Base-by-base conservation (phyloP, 2,113 vertebrate genomes). In the Strix uralensis region DNA sequence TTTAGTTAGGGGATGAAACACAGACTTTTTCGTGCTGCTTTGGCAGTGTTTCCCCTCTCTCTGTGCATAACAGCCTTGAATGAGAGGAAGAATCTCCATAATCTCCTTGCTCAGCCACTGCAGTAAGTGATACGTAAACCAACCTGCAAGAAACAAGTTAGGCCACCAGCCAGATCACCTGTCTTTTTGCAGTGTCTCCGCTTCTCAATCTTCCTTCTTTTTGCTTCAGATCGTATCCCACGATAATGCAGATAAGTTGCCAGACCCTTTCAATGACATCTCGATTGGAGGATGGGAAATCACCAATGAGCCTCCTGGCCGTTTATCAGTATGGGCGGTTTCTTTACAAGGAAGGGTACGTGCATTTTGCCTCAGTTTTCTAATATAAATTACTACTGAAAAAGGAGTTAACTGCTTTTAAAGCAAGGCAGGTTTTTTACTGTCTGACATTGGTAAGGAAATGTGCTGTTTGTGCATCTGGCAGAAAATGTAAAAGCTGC, bases 221-320 rank as follows among this genome's bases (percentile, higher is more conserved):
- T 63, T 49, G 21, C 92, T 96, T 62, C 98, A 99, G 99, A 99
- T 99, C 40, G 97, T 98, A 13, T 98, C 98, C 0, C 98, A 97
- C 21, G 98, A 99, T 72, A 97, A 98, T 17, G 97, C 97, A 7
- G 96, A 92, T 77, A 95, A 98, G 36, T 94, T 99, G 46, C 99
- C 99, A 14, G 99, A 99, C 95, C 99, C 99, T 12, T 99, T 99
- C 97, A 99, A 97, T 71, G 99, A 99, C 97, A 98, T 99, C 96
- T 99, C 99, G 15, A 95, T 99, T 12, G 99, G 99, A 30, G 99
- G 99, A 1, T 99, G 99, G 99, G 99, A 99, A 63, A 96, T 99
- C 97, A 99, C 95, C 0, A 99, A 99, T 3, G 99, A 99, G 91
- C 99, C 99, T 4, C 95, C 97, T 17, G 99, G 99, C 34, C 98